Evolutionary conservation across 1,140 invertebrate species (phyloP).

Genomic region (Atta texana): DNA sequence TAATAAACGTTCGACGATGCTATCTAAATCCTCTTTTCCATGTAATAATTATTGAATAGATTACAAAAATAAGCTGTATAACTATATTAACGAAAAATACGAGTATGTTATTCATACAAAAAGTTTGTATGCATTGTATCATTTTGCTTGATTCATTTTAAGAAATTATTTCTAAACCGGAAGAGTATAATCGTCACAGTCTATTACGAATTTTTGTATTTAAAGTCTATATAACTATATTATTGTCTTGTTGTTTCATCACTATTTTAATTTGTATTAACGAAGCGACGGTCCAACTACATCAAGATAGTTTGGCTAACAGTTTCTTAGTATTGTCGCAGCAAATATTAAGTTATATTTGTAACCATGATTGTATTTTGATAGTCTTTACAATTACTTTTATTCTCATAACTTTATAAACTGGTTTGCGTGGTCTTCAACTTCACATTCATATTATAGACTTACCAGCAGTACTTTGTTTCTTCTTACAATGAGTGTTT

Average conservation of each 20-base stretch:
- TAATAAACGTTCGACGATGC: too few species aligned
- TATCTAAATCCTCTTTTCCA: too few species aligned
- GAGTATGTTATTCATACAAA: neutral
- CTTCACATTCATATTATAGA: neutral
- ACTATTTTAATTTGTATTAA: neutral
- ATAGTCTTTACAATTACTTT: neutral
- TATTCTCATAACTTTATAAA: neutral
- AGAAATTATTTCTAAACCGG: neutral
- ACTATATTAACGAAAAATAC: neutral
- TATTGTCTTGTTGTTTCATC: neutral
- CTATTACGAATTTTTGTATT: neutral
- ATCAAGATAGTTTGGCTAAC: constrained; percentile 1
- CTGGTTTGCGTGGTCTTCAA: neutral
- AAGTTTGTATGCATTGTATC: neutral
- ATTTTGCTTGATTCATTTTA: neutral
- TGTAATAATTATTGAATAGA: neutral
- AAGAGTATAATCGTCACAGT: neutral
- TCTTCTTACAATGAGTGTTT: neutral
- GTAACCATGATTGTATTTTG: neutral
- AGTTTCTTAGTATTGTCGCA: neutral
- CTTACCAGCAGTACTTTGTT: neutral
- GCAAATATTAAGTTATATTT: constrained; percentile 5
- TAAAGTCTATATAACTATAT: neutral
- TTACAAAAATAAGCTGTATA: neutral
- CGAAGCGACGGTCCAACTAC: neutral